A percentile compares a stretch with the other conserved stretches of the same genome.
phyloP scores from a whole-genome alignment of 2,113 vertebrate species.

The Chaenogobius annularis region DNA sequence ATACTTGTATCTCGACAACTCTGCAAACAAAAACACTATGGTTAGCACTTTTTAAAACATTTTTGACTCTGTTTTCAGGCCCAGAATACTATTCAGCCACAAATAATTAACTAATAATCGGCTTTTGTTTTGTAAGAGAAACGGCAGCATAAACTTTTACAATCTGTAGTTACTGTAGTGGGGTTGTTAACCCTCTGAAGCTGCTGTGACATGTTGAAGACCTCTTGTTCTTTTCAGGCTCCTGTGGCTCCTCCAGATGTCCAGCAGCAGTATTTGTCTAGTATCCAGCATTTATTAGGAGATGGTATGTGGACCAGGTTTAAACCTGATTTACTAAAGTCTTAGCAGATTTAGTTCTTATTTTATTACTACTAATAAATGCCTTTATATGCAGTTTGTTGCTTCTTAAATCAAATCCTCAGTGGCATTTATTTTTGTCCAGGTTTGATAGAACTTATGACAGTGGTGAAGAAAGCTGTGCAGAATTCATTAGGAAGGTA shows the following conservation, averaged over 20 bases:
- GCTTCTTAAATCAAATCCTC: background rate
- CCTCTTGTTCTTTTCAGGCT: constrained; percentile 65
- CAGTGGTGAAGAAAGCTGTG: constrained; percentile 90
- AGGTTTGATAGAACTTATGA: constrained; percentile 91
- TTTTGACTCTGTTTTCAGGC: background rate
- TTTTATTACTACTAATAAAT: background rate
- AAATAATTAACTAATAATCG: background rate
- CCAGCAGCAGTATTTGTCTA: constrained; percentile 97
- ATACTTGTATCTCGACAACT: constrained; percentile 96
- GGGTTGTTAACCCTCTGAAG: background rate
- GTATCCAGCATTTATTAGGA: constrained; percentile 95
- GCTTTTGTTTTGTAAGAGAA: background rate
- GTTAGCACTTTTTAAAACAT: constrained; percentile 64
- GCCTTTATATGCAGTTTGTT: background rate
- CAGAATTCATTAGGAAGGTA: constrained; percentile 87
- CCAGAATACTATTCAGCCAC: background rate
- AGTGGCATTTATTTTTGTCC: background rate
- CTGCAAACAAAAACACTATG: constrained; percentile 80
- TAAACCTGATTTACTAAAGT: background rate
- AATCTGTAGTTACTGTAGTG: background rate
- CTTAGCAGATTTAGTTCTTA: background rate
- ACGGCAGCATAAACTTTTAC: no score
- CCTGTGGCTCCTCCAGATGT: constrained; percentile 90
- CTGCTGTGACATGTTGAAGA: background rate
- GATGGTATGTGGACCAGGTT: constrained; percentile 79